phyloP scores from a whole-genome alignment of 2,113 vertebrate genomes.

The Passer domesticus region DNA sequence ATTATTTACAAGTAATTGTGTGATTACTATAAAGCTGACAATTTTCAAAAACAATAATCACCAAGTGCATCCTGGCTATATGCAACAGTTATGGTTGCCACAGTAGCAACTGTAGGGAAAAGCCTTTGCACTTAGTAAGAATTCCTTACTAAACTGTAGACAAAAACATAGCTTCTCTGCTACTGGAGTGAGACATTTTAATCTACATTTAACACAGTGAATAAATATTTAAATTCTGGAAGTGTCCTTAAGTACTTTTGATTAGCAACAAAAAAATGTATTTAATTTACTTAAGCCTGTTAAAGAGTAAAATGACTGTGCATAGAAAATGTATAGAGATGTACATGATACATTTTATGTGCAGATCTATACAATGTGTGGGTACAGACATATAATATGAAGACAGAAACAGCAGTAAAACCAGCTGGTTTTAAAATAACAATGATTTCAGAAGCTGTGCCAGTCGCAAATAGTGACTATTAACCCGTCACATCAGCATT shows the following conservation, averaged over 20 bases:
- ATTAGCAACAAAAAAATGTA: conserved; percentile 49
- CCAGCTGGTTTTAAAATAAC: neutral
- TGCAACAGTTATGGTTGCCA: neutral
- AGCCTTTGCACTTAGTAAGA: neutral
- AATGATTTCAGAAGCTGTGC: conserved; percentile 7
- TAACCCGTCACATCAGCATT: neutral
- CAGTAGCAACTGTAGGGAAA: neutral
- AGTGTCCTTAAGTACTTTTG: conserved; percentile 29
- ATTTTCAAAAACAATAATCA: neutral
- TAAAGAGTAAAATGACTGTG: neutral
- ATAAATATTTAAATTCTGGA: conserved; percentile 14
- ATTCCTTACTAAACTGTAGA: neutral
- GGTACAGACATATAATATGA: neutral
- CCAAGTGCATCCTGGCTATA: neutral
- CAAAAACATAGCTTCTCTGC: neutral
- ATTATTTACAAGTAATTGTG: neutral
- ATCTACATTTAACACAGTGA: neutral
- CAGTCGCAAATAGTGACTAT: conserved; percentile 60
- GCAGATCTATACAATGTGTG: neutral
- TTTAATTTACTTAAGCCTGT: neutral
- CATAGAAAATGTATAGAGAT: neutral
- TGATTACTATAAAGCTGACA: neutral
- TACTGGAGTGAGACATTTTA: neutral
- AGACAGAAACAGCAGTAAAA: conserved; percentile 10
- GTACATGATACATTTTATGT: neutral